Evolutionary conservation across 2,888 invertebrate genomes (phyloP).

Genomic region (Dynastes hyllus): DNA sequence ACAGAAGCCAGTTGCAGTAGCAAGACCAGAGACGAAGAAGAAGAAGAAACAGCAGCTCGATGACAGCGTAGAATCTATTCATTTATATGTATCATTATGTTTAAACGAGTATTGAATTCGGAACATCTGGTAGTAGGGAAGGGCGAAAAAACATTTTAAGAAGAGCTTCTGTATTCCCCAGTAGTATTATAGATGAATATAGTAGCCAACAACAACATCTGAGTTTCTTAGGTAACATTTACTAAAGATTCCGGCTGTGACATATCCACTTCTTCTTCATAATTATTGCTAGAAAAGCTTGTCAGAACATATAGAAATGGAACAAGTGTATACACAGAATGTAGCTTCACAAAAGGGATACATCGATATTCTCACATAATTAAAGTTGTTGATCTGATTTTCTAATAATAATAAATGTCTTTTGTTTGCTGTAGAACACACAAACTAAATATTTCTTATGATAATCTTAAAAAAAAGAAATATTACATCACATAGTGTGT

Average conservation of each 20-base stretch:
- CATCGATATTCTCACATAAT: no score
- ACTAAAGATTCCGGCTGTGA: slow-evolving; percentile 10
- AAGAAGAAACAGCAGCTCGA: slow-evolving; percentile 39
- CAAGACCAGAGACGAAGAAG: slow-evolving; percentile 14
- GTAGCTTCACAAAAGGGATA: no score
- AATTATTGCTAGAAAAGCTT: slow-evolving; percentile 13
- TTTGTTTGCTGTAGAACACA: no score
- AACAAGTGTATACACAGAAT: no score
- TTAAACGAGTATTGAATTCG: slow-evolving; percentile 54
- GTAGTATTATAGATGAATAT: slow-evolving; percentile 22
- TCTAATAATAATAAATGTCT: no score
- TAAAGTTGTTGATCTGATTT: no score
- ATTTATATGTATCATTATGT: slow-evolving; percentile 54
- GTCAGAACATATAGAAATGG: no score
- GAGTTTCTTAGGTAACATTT: slow-evolving; percentile 32
- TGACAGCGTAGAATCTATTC: slow-evolving; percentile 54
- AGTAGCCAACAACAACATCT: slow-evolving; percentile 43
- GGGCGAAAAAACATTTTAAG: background rate
- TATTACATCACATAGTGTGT: no score
- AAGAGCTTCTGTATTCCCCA: slow-evolving; percentile 43
- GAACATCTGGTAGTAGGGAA: slow-evolving; percentile 51
- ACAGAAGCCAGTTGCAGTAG: slow-evolving; percentile 16
- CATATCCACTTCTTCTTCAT: slow-evolving; percentile 16
- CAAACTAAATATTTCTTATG: no score
- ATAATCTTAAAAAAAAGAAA: no score